Evolutionary conservation across 2,113 vertebrate species (phyloP), one percentile per base, ranked within the genome.

Genomic region (Toxotes jaculatrix): DNA sequence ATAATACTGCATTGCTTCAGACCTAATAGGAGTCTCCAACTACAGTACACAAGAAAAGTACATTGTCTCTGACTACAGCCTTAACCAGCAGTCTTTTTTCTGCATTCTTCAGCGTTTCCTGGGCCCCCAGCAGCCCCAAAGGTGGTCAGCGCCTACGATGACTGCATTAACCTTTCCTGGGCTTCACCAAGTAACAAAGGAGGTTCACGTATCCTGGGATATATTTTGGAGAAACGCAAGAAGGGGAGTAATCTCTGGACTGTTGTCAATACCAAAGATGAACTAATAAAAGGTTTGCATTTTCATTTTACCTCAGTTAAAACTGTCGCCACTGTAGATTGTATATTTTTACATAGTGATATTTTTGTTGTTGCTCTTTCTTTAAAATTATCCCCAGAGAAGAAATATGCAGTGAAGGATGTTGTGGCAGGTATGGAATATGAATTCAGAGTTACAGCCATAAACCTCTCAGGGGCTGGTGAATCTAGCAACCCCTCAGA

Each of bases 361-460:
- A 0, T 74, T 47, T 38, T 77, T 57, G 4, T 75, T 45, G 19
- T 64, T 6, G 19, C 2, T 63, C 6, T 74, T 60, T 77, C 60
- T 85, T 2, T 59, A 12, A 51, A 51, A 49, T 53, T 11, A 32
- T 51, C 47, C 81, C 10, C 56, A 97, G 97, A 95, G 19, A 97
- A 90, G 88, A 96, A 90, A 79, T 96, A 91, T 91, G 91, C 89
- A 0, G 95, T 97, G 45, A 93, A 63, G 5, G 93, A 93, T 68
- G 75, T 99, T 32, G 93, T 95, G 77, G 93, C 93, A 13, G 97
- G 96, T 12, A 82, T 95, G 47, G 96, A 96, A 81, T 98, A 98
- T 4, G 97, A 98, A 85, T 99, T 98, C 75, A 95, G 96, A 5
- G 96, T 98, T 73, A 93, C 92, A 1, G 97, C 97, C 7, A 91